Conservation (phyloP, 53 echinoderm and acorn worm species). For the Temnopleurus reevesii region DNA sequence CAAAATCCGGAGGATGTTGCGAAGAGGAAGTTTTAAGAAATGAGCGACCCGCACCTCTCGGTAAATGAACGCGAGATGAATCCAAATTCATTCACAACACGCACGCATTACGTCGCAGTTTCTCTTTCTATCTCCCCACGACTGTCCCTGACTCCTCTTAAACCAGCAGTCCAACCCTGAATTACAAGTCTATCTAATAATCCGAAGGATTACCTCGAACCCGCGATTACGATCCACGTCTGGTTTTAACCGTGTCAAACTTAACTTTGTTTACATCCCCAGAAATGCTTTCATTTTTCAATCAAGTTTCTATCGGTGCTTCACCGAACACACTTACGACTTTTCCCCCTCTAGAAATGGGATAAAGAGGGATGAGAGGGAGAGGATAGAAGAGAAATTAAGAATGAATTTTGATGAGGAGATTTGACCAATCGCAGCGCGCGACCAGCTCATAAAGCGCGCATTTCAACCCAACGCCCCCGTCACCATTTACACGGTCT, state of each 20-base stretch:
- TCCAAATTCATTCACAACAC: constrained; percentile 44
- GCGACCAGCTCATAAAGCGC: constrained; percentile 11
- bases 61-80: constrained; percentile 53
- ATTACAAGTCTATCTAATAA: background rate
- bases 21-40: constrained; percentile 55
- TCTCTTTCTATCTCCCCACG: background rate
- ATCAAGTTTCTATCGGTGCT: constrained; percentile 33
- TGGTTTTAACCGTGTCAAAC: constrained; percentile 43
- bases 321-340: background rate
- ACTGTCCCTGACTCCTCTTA: background rate
- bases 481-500: background rate
- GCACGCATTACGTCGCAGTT: background rate
- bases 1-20: constrained; percentile 31
- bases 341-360: background rate
- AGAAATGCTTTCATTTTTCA: constrained; percentile 48
- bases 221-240: background rate
- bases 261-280: constrained; percentile 47
- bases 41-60: constrained; percentile 30
- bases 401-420: constrained; percentile 59
- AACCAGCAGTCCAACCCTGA: background rate
- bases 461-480: background rate
- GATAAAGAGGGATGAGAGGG: background rate
- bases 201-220: background rate
- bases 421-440: constrained; percentile 36
- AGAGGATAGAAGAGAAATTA: background rate